Base-by-base conservation (phyloP, 1,140 invertebrate genomes). In the Acromyrmex charruanus region DNA sequence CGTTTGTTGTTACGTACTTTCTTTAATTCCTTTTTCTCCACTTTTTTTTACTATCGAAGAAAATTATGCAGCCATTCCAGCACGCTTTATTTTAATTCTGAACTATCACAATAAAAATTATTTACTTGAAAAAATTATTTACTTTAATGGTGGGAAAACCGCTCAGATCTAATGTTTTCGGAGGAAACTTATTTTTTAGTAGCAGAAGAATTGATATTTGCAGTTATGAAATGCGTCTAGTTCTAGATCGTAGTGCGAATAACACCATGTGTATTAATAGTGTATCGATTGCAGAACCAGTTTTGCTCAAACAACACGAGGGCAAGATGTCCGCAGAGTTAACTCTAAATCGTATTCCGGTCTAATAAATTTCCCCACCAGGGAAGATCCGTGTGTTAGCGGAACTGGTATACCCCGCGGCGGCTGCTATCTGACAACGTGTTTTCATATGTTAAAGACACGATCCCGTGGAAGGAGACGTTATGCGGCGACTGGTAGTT, bases 391-490 rank as follows among this genome's bases (percentile, higher is more conserved):
- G 21, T 72, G 68, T 10, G 44, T 21, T 14, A 55, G 74, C 39
- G 75, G 63, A 39, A 66, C 49, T 68, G 65, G 77, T 81, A 81
- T 44, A 58, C 16, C 35, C 49, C 51, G 79, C 66, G 51, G 77
- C 31, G 21, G 69, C 58, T 63, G 69, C 69, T 74, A 84, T 84
- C 80, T 75, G 80, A 84, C 80, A 75, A 61, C 58, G 69, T 84
- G 55, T 84, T 84, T 82, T 84, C 80, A 84, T 84, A 84, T 84
- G 80, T 84, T 84, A 84, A 84, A 84, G 69, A 84, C 80, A 74
- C 80, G 80, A 84, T 49, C 71, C 80, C 18, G 31, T 74, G 69
- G 69, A 84, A 75, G 72, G 49, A 79, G 49, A 39, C 59, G 58
- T 88, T 79, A 88, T 74, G 49, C 53, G 25, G 51, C 28, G 59